Evolutionary conservation across 2,113 vertebrate species (phyloP).

Genomic region (Murina feae): DNA sequence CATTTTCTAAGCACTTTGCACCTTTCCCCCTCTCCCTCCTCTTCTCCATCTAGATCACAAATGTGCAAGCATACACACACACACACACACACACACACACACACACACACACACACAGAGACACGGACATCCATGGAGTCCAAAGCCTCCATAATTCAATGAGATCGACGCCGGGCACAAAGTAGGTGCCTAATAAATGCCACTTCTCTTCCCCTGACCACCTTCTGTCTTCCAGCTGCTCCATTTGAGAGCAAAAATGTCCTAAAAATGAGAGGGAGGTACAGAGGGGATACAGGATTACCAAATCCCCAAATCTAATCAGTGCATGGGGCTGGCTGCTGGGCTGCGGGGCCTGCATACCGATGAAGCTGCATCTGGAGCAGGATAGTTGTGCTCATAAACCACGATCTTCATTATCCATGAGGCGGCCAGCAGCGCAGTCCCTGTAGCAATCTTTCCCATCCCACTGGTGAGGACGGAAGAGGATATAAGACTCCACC

Average conservation of each 20-base stretch:
- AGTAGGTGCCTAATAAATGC: conserved; percentile 11
- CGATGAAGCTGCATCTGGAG: conserved; percentile 35
- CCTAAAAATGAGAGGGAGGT: not conserved
- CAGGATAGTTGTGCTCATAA: conserved; percentile 51
- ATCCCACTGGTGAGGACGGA: not conserved
- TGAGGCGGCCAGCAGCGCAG: not conserved
- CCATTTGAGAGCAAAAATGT: not conserved
- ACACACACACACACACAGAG: too few relatives aligned
- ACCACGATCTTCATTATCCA: conserved; percentile 62
- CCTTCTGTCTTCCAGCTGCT: conserved; percentile 17
- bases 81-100: not conserved
- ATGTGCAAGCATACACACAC: not conserved
- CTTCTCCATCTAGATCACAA: conserved; percentile 16
- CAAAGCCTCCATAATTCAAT: not conserved
- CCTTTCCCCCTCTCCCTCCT: not conserved
- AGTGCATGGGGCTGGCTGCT: not conserved
- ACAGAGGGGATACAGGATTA: not conserved
- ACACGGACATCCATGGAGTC: not conserved
- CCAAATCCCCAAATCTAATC: conserved; percentile 42
- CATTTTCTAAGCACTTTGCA: not conserved
- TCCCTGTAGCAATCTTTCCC: conserved; percentile 27
- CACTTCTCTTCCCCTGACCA: not conserved
- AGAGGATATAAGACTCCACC: not conserved
- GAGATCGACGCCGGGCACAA: not conserved
- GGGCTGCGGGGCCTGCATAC: conserved; percentile 44